Evolutionary conservation across 1,140 invertebrate genomes (phyloP).

Genomic region (Chionoecetes opilio): DNA sequence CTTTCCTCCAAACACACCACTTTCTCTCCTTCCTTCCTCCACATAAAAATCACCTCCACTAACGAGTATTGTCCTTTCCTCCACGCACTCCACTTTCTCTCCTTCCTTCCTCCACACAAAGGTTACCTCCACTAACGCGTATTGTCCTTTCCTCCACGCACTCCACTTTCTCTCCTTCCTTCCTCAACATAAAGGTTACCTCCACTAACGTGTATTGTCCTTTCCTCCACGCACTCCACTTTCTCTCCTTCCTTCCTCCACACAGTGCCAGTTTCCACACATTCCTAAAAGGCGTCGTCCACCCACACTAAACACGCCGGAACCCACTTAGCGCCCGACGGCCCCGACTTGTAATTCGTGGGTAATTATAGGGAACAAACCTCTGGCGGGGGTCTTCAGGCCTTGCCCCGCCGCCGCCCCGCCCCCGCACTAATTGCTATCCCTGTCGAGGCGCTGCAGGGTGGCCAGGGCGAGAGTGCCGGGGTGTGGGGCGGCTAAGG

Average conservation of each 20-base stretch:
- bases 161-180: not conserved
- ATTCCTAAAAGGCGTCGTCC: not conserved
- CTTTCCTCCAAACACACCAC: not conserved
- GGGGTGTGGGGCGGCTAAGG: not conserved
- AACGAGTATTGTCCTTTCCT: not conserved
- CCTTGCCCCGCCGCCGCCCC: constrained; percentile 32
- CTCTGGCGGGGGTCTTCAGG: constrained; percentile 43
- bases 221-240: not conserved
- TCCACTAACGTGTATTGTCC: not conserved
- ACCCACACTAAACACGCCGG: constrained; percentile 37
- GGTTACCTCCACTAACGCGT: too few relatives aligned
- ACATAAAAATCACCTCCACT: too few relatives aligned
- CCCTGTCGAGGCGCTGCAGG: not conserved
- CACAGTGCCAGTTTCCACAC: constrained; percentile 2
- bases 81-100: not conserved
- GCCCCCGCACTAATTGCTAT: constrained; percentile 56
- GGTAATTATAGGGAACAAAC: constrained; percentile 55
- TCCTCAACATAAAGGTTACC: not conserved
- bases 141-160: not conserved
- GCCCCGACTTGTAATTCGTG: constrained; percentile 47
- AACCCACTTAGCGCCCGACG: constrained; percentile 37
- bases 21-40: too few relatives aligned
- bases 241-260: not conserved
- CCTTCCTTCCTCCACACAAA: too few relatives aligned
- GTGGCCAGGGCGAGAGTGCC: not conserved